Base-by-base conservation (phyloP, 2,113 vertebrate species). In the Trichomycterus rosablanca region DNA sequence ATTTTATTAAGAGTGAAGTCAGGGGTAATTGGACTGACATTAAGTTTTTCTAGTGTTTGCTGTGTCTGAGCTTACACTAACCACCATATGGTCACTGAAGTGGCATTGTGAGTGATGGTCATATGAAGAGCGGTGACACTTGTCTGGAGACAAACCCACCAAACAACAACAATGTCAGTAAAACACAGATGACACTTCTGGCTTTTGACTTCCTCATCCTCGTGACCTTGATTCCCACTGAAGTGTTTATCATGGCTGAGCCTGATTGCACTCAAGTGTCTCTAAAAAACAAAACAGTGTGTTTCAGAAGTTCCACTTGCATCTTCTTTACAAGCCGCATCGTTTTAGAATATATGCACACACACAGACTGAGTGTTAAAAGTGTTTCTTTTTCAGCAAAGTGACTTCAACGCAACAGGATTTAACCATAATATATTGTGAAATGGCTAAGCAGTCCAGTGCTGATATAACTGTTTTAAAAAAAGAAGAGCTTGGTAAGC, bases 401-500 rank as follows among this genome's bases (percentile, higher is more conserved):
- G 76, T 80, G 75, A 81, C 80, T 78, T 65, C 12, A 65, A n/a
- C 15, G 35, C 51, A 63, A 62, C 70, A 72, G 69, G 75, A 78
- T 77, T 69, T 68, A 77, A 55, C n/a, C 49, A 12, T 32, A 32
- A 58, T 51, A 76, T 82, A 76, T 76, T 65, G 76, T 66, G 63
- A 51, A 59, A 66, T 55, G 57, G 68, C 70, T 66, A 61, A 76
- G 71, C 66, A 53, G 73, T 67, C 70, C 68, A 75, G 39, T 53
- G 54, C 63, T 35, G 45, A 67, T 78, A 77, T 74, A 57, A 52
- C 63, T 68, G 59, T 70, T 70, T 60, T 35, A 32, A 71, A 76
- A 76, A 55, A 76, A 73, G 76, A 72, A 70, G 58, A 68, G 67
- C 72, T 80, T 76, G 67, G 76, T 66, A 71, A 74, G 78, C 70